These are phyloP conservation scores for Melinaea menophilus DNA, from an alignment of 2,888 invertebrate species.

Conservation along the genomic window DNA sequence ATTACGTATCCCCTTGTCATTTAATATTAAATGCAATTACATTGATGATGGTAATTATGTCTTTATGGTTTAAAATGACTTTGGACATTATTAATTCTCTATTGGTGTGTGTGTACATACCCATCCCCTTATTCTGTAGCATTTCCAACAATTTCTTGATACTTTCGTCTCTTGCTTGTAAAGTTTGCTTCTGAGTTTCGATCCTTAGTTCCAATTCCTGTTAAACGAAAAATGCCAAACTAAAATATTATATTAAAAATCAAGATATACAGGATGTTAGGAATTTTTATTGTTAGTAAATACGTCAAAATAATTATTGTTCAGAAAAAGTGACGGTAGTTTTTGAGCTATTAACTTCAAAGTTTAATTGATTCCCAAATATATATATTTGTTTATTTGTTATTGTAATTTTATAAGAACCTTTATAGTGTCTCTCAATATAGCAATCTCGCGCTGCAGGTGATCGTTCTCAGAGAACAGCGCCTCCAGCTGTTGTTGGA, in stretches of 20 bases:
- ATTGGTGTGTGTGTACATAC: constrained; percentile 76
- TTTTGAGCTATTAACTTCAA: too few species aligned
- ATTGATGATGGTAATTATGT: constrained; percentile 6
- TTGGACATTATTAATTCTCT: neutral
- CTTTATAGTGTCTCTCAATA: constrained; percentile 95
- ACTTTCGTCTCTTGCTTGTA: constrained; percentile 97
- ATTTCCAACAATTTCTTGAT: constrained; percentile 99
- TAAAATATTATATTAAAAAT: neutral
- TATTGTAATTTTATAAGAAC: constrained; percentile 53
- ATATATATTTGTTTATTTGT: neutral
- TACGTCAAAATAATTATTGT: too few species aligned
- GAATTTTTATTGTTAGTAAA: neutral
- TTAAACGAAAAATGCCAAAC: constrained; percentile 11
- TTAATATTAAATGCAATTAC: constrained; percentile 3
- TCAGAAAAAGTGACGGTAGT: too few species aligned
- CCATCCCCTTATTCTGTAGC: constrained; percentile 98
- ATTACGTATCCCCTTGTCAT: constrained; percentile 24
- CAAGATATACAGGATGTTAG: neutral
- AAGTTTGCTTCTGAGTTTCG: constrained; percentile 98
- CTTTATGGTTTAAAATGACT: neutral
- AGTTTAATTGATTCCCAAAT: too few species aligned
- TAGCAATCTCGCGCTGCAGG: constrained; percentile 93
- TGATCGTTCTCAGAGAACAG: constrained; percentile 96
- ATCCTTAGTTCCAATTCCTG: constrained; percentile 97
- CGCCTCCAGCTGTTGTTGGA: constrained; percentile 95